phyloP scores from a whole-genome alignment of 2,888 invertebrate genomes.

The Pedicia rivosa region DNA sequence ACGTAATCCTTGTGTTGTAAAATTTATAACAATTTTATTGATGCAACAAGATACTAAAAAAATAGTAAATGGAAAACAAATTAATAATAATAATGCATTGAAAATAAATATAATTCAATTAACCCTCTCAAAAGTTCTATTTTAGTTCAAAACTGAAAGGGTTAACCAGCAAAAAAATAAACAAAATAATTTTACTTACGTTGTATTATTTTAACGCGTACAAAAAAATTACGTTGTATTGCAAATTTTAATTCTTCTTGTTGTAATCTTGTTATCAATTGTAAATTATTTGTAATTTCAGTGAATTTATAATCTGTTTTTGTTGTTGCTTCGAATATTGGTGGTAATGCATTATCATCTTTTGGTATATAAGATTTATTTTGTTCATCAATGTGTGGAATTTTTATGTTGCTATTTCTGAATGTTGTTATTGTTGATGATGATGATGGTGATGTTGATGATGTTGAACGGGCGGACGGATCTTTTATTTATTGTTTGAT shows the following conservation, averaged over 20 bases:
- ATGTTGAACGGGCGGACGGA: no score
- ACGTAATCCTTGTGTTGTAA: conserved; percentile 58
- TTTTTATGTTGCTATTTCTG: conserved; percentile 14
- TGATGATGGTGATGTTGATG: no score
- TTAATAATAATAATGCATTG: conserved; percentile 4
- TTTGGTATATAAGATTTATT: conserved; percentile 24
- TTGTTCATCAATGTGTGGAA: conserved; percentile 19
- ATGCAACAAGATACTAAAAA: conserved; percentile 58
- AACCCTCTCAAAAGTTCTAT: not conserved
- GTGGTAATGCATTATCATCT: conserved; percentile 36
- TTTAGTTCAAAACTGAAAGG: no score
- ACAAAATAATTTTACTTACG: conserved; percentile 46
- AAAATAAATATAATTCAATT: not conserved
- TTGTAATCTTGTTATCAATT: conserved; percentile 39
- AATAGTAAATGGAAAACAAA: conserved; percentile 6
- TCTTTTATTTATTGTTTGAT: no score
- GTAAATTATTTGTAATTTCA: conserved; percentile 33
- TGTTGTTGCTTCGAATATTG: conserved; percentile 25
- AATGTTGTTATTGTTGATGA: conserved; percentile 1
- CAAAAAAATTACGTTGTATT: conserved; percentile 55
- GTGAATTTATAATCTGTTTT: conserved; percentile 23
- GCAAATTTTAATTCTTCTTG: conserved; percentile 53
- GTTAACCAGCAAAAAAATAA: not conserved
- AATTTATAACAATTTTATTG: conserved; percentile 56
- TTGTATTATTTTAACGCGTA: conserved; percentile 55